Evolutionary conservation across 2,888 invertebrate genomes (phyloP).

Genomic region (Napeogenes inachia): DNA sequence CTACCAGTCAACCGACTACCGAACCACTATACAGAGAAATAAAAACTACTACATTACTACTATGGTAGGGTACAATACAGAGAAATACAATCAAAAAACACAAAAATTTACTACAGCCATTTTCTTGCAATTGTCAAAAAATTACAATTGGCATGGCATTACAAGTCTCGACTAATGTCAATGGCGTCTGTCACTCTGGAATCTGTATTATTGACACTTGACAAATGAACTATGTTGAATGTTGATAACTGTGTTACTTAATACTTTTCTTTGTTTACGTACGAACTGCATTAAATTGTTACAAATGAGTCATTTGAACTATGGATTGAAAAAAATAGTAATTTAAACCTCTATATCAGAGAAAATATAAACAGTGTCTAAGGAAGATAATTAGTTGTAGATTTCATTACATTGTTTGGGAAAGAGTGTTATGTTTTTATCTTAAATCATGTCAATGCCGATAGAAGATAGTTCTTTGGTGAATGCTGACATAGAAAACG

Average conservation of each 20-base stretch:
- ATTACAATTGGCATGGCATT: not conserved
- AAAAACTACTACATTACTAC: no score
- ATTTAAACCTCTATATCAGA: not conserved
- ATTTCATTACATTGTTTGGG: not conserved
- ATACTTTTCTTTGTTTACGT: conserved; percentile 27
- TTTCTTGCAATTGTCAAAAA: not conserved
- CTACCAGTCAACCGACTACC: no score
- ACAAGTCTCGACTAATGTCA: not conserved
- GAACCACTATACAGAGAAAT: no score
- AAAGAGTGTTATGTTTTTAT: conserved; percentile 35
- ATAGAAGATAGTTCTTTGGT: conserved; percentile 67
- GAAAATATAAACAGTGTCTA: no score
- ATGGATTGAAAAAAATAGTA: conserved; percentile 6
- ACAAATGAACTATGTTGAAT: no score
- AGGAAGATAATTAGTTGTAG: no score
- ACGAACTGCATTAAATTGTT: conserved; percentile 13
- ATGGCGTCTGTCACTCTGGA: conserved; percentile 5
- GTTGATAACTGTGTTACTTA: conserved; percentile 1
- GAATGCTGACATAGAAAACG: conserved; percentile 65
- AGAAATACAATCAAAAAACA: no score
- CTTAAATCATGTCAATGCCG: conserved; percentile 55
- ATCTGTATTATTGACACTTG: not conserved
- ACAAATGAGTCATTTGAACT: conserved; percentile 21
- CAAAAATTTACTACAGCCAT: no score
- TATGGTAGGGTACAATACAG: no score